Evolutionary conservation across 64 coral and sea anemone species (phyloP), one percentile per base, ranked within the genome.

Genomic region (Porites australiensis): DNA sequence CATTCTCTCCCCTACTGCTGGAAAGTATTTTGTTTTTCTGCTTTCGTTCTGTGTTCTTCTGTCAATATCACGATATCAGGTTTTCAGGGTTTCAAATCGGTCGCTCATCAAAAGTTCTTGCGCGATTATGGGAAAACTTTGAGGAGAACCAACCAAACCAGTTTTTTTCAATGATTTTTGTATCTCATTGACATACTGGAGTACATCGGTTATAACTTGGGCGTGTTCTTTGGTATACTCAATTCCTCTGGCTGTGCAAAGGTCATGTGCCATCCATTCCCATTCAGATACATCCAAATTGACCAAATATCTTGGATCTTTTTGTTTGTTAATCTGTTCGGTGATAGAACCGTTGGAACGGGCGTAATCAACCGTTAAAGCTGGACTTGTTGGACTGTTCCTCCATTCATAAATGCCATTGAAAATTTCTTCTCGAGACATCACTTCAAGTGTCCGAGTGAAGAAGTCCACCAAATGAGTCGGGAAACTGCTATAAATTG

Each of bases 401-500:
- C 7, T 70, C 53, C 53, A 55, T 55, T 55, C 53, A 55, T 55
- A 55, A 55, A 55, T 11, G 20, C 67, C 4, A 70, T 70, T 10
- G 67, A 23, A 70, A 22, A 70, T 27, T 23, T 70, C 67, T 22
- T 70, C 20, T 44, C 67, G 67, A 2, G 23, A 70, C n/a, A 70
- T 11, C 23, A 23, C 8, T 3, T 70, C 5, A 70, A 70, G 23
- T 70, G 20, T 11, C 20, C 67, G 67, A 22, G 22, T 70, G 22
- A 22, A 2, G 23, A 70, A 2, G 67, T 44, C 67, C 9, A 70
- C 67, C 11, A 70, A 23, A 8, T 22, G 9, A 70, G 67, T 21
- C 51, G 5, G 22, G 3, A 47, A 5, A 63, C n/a, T 18, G 8
- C 93, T 88, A 50, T 90, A 95, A 61, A 94, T 61, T 37, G 47